Conservation (phyloP, 2,888 invertebrate genomes). For the Amblyjoppa fuscipennis region DNA sequence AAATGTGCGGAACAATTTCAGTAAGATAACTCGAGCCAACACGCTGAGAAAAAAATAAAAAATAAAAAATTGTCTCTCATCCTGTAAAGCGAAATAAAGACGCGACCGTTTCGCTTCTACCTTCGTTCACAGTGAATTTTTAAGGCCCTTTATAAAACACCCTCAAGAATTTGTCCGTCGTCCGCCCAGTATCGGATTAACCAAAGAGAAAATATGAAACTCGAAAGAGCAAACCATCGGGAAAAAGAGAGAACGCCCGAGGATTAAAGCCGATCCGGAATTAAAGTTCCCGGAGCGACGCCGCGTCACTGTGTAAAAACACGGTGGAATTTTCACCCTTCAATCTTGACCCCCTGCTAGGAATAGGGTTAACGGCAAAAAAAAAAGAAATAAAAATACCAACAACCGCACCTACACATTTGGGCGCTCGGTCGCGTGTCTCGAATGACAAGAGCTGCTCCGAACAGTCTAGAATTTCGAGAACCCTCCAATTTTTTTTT, state of each 20-base stretch:
- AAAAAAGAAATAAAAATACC: neutral
- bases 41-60: neutral
- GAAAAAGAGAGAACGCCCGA: neutral
- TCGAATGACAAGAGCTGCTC: constrained; percentile 43
- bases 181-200: constrained; percentile 21
- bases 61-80: neutral
- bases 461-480: constrained; percentile 47
- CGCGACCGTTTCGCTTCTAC: neutral
- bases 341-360: neutral
- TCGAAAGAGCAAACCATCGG: neutral
- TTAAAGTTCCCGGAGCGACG: constrained; percentile 26
- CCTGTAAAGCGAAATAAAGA: neutral
- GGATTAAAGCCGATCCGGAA: neutral
- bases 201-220: constrained; percentile 28
- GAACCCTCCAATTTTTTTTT: constrained; percentile 2
- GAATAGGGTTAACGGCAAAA: neutral
- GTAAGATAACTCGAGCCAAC: neutral
- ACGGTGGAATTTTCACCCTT: constrained; percentile 17
- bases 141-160: neutral
- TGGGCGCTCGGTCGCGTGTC: neutral
- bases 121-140: neutral
- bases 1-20: neutral
- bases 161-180: neutral
- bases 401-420: neutral
- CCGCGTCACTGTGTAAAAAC: constrained; percentile 5